These are phyloP conservation scores for Bombus picipes DNA, from an alignment of 1,140 invertebrate genomes.

Conservation along the genomic window DNA sequence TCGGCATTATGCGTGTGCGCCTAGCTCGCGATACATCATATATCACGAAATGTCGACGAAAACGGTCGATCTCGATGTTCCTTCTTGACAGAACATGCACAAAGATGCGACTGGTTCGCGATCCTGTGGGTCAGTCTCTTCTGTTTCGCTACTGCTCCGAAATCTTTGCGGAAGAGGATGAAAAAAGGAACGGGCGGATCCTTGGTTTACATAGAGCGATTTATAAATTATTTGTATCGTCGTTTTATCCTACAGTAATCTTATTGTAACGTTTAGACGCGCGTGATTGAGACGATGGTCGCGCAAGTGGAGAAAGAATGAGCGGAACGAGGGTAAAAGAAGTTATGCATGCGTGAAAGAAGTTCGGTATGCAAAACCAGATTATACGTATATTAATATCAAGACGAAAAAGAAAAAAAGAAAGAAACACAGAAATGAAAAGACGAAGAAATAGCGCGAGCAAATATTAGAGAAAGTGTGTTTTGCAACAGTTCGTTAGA, in stretches of 20 bases:
- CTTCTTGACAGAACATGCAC: not conserved
- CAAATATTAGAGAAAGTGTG: slow-evolving; percentile 21
- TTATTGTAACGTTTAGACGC: slow-evolving; percentile 15
- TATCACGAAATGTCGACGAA: not conserved
- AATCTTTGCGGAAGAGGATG: not conserved
- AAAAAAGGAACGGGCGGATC: not conserved
- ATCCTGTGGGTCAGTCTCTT: not conserved
- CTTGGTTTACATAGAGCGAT: slow-evolving; percentile 11
- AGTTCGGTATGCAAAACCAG: not conserved
- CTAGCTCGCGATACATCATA: not conserved
- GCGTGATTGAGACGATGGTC: not conserved
- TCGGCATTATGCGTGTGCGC: not conserved
- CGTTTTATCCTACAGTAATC: slow-evolving; percentile 29
- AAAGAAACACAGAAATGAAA: not conserved
- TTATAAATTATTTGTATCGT: slow-evolving; percentile 52
- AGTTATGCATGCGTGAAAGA: not conserved
- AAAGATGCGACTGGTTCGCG: not conserved
- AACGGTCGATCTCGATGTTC: not conserved
- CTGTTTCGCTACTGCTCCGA: not conserved
- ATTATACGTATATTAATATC: not conserved
- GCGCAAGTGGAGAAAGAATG: not conserved
- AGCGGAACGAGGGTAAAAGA: not conserved
- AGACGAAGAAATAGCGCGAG: not conserved
- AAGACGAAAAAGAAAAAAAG: not conserved
- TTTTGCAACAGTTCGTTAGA: slow-evolving; percentile 35